A percentile compares a stretch with the other conserved stretches of the same genome.
Conservation (phyloP, 92 coral and sea anemone genomes). For the Umimayanthus chanpuru region DNA sequence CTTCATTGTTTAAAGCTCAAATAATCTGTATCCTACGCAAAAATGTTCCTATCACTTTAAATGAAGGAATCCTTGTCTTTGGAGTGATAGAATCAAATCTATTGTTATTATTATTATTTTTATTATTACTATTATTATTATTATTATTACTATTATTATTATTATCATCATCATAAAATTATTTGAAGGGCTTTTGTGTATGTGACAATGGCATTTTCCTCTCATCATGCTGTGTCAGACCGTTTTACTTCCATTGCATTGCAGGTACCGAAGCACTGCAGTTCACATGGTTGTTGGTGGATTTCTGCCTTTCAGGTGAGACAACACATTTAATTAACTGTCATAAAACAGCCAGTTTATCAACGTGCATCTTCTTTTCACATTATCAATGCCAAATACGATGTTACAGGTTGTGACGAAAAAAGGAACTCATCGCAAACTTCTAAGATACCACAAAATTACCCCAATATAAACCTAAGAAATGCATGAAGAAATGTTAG, state of each 20-base stretch:
- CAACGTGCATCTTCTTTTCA: not conserved
- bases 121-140: too few relatives aligned
- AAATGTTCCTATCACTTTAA: too few relatives aligned
- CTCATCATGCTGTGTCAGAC: not conserved
- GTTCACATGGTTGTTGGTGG: conserved; percentile 91
- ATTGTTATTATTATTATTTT: too few relatives aligned
- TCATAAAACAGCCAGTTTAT: not conserved
- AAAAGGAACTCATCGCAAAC: too few relatives aligned
- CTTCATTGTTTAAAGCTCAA: too few relatives aligned
- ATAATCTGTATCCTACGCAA: too few relatives aligned
- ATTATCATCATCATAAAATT: too few relatives aligned
- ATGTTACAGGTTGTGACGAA: too few relatives aligned
- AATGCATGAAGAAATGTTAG: too few relatives aligned
- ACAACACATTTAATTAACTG: not conserved
- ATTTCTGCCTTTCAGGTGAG: conserved; percentile 94
- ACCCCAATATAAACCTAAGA: not conserved
- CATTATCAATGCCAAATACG: not conserved
- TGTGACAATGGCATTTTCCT: not conserved
- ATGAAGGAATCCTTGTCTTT: too few relatives aligned
- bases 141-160: too few relatives aligned
- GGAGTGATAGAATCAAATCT: too few relatives aligned
- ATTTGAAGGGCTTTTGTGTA: not conserved
- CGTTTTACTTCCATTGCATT: not conserved
- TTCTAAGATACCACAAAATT: not conserved
- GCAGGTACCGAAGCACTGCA: conserved; percentile 82